phyloP scores from a whole-genome alignment of 1,140 invertebrate species.

The Listronotus bonariensis region DNA sequence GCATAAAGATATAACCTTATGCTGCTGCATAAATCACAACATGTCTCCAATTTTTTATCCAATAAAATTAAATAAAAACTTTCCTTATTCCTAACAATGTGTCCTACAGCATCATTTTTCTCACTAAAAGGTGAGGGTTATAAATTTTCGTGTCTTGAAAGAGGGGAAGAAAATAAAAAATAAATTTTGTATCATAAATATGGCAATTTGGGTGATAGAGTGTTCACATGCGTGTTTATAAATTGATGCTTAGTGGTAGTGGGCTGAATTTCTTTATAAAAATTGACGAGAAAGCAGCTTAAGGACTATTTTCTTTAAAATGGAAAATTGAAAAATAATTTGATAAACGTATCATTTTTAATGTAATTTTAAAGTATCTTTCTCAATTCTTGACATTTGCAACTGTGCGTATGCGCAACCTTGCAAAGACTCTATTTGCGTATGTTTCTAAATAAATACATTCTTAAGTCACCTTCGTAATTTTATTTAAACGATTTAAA shows the following conservation, averaged over 20 bases:
- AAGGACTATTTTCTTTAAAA: slow-evolving; percentile 8
- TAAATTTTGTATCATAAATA: slow-evolving; percentile 31
- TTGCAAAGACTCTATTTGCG: too few relatives aligned
- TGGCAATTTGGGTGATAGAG: slow-evolving; percentile 35
- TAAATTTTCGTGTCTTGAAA: slow-evolving; percentile 22
- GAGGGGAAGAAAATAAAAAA: slow-evolving; percentile 29
- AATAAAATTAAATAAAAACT: slow-evolving; percentile 19
- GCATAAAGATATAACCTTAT: background rate
- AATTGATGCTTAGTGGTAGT: slow-evolving; percentile 20
- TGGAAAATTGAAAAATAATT: slow-evolving; percentile 24
- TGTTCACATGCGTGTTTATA: slow-evolving; percentile 34
- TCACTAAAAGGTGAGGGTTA: slow-evolving; percentile 16
- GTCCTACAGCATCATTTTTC: slow-evolving; percentile 26
- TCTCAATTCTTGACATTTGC: too few relatives aligned
- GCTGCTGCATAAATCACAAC: slow-evolving; percentile 4
- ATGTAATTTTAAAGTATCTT: too few relatives aligned
- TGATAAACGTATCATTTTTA: slow-evolving; percentile 8
- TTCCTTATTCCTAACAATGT: slow-evolving; percentile 9
- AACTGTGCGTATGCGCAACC: too few relatives aligned
- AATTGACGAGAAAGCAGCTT: slow-evolving; percentile 16
- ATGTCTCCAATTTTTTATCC: slow-evolving; percentile 16
- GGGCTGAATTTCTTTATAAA: slow-evolving; percentile 15
- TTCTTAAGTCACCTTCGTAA: too few relatives aligned
- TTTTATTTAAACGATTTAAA: too few relatives aligned
- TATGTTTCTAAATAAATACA: too few relatives aligned